A percentile compares a stretch with the other conserved stretches of the same genome.
Conservation (phyloP, 1,140 invertebrate genomes). For the Zelostemma sp. region DNA sequence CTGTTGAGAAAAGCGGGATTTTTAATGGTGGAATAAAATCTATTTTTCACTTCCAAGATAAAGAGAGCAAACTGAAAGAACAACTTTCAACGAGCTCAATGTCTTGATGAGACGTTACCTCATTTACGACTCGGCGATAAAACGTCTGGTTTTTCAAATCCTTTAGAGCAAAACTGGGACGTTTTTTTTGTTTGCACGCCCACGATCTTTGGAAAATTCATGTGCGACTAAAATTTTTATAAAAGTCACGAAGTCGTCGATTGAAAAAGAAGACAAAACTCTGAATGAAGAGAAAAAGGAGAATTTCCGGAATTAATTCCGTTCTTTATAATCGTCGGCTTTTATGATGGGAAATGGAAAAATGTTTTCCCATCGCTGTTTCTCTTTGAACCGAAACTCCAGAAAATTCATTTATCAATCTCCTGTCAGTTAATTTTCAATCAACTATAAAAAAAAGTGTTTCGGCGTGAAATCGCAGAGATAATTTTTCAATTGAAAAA, state of each 20-base stretch:
- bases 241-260: neutral
- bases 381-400: too few relatives aligned
- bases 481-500: too few relatives aligned
- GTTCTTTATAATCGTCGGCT: neutral
- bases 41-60: slow-evolving; percentile 30
- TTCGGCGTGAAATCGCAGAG: too few relatives aligned
- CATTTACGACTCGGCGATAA: slow-evolving; percentile 12
- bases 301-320: slow-evolving; percentile 2
- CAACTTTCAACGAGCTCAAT: slow-evolving; percentile 17
- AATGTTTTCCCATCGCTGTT: too few relatives aligned
- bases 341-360: too few relatives aligned
- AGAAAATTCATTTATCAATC: too few relatives aligned
- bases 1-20: slow-evolving; percentile 41
- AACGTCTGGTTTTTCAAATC: slow-evolving; percentile 8
- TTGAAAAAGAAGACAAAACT: slow-evolving; percentile 12
- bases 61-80: slow-evolving; percentile 23
- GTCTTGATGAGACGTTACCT: slow-evolving; percentile 15
- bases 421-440: too few relatives aligned
- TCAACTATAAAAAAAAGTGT: too few relatives aligned
- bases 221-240: neutral
- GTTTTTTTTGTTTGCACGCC: slow-evolving; percentile 15
- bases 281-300: slow-evolving; percentile 10
- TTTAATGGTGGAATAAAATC: slow-evolving; percentile 29
- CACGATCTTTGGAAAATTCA: slow-evolving; percentile 11
- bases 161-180: slow-evolving; percentile 15